phyloP scores from a whole-genome alignment of 2,888 invertebrate genomes.

The Galeruca laticollis region DNA sequence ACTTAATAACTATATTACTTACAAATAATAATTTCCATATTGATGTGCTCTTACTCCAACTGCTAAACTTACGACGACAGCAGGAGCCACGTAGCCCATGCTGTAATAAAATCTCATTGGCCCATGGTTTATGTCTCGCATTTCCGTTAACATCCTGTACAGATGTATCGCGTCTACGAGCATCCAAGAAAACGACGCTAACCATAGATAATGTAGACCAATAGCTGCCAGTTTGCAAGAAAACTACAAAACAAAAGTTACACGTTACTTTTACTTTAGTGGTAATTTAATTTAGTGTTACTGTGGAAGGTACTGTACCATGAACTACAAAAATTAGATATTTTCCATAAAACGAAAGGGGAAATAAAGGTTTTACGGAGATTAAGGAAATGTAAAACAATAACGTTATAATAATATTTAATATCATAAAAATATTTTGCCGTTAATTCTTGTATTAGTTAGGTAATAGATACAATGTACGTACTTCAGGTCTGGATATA shows the following conservation, averaged over 20 bases:
- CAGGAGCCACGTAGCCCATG: slow-evolving; percentile 92
- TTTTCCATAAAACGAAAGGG: no score
- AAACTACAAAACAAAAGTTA: slow-evolving; percentile 70
- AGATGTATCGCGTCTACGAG: slow-evolving; percentile 93
- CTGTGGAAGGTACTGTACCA: slow-evolving; percentile 49
- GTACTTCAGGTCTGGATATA: no score
- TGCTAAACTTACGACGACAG: slow-evolving; percentile 89
- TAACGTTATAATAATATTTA: no score
- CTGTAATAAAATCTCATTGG: slow-evolving; percentile 93
- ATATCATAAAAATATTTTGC: no score
- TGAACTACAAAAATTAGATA: no score
- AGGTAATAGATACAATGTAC: no score
- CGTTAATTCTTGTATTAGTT: no score
- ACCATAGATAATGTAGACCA: slow-evolving; percentile 92
- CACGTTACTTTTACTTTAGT: slow-evolving; percentile 7
- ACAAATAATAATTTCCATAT: slow-evolving; percentile 95
- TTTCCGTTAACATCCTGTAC: slow-evolving; percentile 93
- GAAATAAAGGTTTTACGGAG: no score
- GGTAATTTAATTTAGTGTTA: slow-evolving; percentile 35
- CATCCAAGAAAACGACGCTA: slow-evolving; percentile 91
- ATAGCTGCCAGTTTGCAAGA: slow-evolving; percentile 92
- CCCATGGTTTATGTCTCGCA: slow-evolving; percentile 96
- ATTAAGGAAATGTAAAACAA: no score
- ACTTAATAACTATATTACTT: slow-evolving; percentile 68
- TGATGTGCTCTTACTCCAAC: slow-evolving; percentile 94